These are phyloP conservation scores for Tenthredo mesomela DNA, from an alignment of 2,888 invertebrate genomes.

Conservation along the genomic window DNA sequence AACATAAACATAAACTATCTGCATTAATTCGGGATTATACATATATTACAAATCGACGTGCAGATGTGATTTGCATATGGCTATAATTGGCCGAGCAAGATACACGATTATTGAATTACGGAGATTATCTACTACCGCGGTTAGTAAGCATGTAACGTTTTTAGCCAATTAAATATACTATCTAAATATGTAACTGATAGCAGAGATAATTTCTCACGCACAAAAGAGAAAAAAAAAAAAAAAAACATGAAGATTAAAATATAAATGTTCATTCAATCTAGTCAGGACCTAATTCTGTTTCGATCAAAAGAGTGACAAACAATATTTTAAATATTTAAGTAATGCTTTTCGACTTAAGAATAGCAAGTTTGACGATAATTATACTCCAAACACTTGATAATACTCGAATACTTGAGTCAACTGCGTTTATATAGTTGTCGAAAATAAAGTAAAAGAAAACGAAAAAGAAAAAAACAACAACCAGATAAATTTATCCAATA, in stretches of 20 bases:
- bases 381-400: conserved; percentile 2
- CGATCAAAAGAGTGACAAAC: neutral
- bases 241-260: neutral
- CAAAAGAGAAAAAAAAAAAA: too few relatives aligned
- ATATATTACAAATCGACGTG: conserved; percentile 39
- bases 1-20: neutral
- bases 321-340: neutral
- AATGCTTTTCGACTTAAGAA: neutral
- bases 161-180: neutral
- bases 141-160: neutral
- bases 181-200: neutral
- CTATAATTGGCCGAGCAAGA: conserved; percentile 42
- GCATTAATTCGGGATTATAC: conserved; percentile 37
- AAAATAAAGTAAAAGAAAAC: neutral
- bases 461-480: neutral
- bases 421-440: neutral
- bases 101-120: conserved; percentile 1
- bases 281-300: neutral
- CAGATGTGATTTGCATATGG: conserved; percentile 59
- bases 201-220: neutral
- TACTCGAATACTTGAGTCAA: neutral
- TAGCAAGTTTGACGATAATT: neutral
- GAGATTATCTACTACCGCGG: neutral
- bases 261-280: neutral
- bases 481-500: neutral